Evolutionary conservation across 1,140 invertebrate genomes (phyloP), one percentile per base, ranked within the genome.

Genomic region (Aphelinus atriplicis): DNA sequence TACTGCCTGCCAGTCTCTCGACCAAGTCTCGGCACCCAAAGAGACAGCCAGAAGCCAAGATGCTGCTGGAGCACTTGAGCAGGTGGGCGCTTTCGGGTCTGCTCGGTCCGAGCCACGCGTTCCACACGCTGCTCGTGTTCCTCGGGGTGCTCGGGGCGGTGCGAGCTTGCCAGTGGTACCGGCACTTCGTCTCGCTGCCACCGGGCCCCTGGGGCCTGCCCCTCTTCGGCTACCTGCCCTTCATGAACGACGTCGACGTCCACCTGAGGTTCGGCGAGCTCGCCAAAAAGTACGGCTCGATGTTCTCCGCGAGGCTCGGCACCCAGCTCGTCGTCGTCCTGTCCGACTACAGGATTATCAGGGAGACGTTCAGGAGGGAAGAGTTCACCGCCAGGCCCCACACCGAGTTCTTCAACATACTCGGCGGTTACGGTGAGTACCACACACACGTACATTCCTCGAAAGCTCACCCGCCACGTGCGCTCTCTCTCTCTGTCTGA

Each of bases 191-290:
- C 43, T 88, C 87, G 58, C 84, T 96, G 71, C 95, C 95, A 0
- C 95, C 96, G 0, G 95, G 96, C 2, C 96, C 96, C 1, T 93
- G 92, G 92, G 94, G 95, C 1, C 81, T 95, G 7, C 95, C 95
- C 4, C 86, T 96, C 58, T 86, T 96, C 62, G 96, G 96, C 7
- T 96, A 93, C 81, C 86, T 97, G 55, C 93, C 93, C 0, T 95
- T 94, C 84, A 89, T 97, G 78, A 94, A 92, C 71, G 90, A 90
- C 53, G 91, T 93, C 57, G 91, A 93, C 78, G 90, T 93, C 50
- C 95, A 97, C 86, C 90, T 94, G n/a, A 90, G 92, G 9, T 95
- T 94, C 85, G 89, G 91, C 78, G 90, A 94, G 73, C 85, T 97
- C 77, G 91, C 93, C 9, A 90, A 92, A 69, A 91, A 91, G 73